Evolutionary conservation across 2,888 invertebrate genomes (phyloP).

Genomic region (Orthosia incerta): DNA sequence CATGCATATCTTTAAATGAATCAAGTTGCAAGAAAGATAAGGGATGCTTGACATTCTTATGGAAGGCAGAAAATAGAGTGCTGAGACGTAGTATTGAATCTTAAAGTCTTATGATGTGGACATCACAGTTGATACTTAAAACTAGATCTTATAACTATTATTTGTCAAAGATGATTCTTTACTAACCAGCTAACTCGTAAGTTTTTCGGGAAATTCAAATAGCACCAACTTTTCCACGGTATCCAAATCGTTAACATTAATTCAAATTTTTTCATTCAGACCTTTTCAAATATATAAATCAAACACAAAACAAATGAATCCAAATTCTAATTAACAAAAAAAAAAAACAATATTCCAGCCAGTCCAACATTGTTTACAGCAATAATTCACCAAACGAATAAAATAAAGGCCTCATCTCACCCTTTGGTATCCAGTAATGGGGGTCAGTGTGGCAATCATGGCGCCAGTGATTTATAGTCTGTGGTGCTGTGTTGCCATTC

Average conservation of each 20-base stretch:
- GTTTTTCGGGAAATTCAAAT: neutral
- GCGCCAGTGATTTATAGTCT: conserved; percentile 57
- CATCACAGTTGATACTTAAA: too few species aligned
- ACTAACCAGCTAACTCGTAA: too few species aligned
- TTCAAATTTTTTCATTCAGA: neutral
- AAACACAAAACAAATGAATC: conserved; percentile 18
- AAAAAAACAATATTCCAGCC: conserved; percentile 3
- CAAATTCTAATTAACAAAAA: conserved; percentile 11
- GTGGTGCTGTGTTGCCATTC: conserved; percentile 28
- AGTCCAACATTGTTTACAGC: conserved; percentile 15
- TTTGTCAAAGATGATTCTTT: too few species aligned
- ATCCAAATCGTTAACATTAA: neutral
- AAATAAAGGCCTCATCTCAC: conserved; percentile 40
- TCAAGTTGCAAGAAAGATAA: conserved; percentile 37
- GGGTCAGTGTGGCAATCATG: conserved; percentile 60
- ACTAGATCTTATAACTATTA: too few species aligned
- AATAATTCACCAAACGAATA: conserved; percentile 51
- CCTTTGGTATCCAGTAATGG: conserved; percentile 46
- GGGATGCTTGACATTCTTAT: conserved; percentile 28
- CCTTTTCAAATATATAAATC: neutral
- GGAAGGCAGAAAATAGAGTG: neutral
- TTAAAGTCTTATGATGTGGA: neutral
- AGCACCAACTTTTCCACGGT: neutral
- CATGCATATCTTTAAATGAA: conserved; percentile 41
- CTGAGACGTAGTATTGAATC: neutral